phyloP scores from a whole-genome alignment of 2,113 vertebrate genomes.

The Struthio camelus region DNA sequence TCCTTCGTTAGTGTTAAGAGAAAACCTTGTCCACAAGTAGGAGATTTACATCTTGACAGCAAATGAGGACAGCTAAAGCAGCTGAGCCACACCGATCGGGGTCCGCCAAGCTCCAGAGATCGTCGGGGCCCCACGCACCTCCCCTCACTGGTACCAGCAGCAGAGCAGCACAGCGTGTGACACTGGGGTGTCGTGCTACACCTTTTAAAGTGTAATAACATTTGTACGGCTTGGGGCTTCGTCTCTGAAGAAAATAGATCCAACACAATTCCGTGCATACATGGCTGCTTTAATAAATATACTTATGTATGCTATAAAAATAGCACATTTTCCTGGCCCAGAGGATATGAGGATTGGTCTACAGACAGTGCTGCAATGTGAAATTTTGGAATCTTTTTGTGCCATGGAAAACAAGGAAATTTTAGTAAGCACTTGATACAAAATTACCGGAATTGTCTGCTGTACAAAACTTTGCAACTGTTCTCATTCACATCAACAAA shows the following conservation, averaged over 20 bases:
- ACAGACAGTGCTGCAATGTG: neutral
- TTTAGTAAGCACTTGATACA: neutral
- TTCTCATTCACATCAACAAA: conserved; percentile 57
- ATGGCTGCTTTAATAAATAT: conserved; percentile 1
- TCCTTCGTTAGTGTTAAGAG: rapidly evolving
- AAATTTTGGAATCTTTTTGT: neutral
- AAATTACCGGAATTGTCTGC: neutral
- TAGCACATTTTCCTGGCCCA: conserved; percentile 52
- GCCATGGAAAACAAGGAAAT: neutral
- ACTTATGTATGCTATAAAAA: neutral
- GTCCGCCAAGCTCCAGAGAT: neutral
- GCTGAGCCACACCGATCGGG: rapidly evolving
- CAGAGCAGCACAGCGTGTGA: neutral
- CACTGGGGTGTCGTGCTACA: neutral
- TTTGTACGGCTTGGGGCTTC: neutral
- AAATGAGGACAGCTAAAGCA: neutral
- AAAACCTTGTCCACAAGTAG: neutral
- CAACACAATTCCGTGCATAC: neutral
- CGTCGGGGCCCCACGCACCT: neutral
- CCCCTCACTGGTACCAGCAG: neutral
- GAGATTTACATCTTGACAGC: neutral
- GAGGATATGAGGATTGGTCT: neutral
- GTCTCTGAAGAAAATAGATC: neutral
- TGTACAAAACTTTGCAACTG: conserved; percentile 1
- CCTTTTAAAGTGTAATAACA: neutral